phyloP scores from a whole-genome alignment of 2,113 vertebrate species.

The Melanocharis versteri region DNA sequence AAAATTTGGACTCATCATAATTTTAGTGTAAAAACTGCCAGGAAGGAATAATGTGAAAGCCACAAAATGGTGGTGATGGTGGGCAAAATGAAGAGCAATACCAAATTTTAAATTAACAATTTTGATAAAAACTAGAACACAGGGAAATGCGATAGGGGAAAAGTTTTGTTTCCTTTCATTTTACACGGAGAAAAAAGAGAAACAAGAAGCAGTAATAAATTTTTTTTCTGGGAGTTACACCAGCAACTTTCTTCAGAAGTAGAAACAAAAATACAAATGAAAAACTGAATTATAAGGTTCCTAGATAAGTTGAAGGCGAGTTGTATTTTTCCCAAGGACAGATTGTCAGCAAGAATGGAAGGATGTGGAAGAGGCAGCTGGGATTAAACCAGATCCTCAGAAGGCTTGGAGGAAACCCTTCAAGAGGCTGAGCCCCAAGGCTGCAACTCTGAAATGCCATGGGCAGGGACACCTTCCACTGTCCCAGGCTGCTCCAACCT shows the following conservation, averaged over 20 bases:
- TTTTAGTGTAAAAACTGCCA: neutral
- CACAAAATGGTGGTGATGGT: neutral
- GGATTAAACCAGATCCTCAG: neutral
- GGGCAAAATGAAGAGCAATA: neutral
- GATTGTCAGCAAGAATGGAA: neutral
- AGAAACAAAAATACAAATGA: neutral
- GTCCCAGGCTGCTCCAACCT: neutral
- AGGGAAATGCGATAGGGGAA: neutral
- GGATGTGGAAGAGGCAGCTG: neutral
- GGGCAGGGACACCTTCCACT: neutral
- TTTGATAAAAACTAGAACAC: neutral
- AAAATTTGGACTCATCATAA: neutral
- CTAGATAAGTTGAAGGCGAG: neutral
- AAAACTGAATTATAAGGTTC: neutral
- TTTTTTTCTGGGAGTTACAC: neutral
- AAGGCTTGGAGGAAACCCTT: neutral
- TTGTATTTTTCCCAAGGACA: neutral
- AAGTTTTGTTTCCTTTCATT: neutral
- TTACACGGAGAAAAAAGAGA: rapidly evolving
- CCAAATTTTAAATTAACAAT: neutral
- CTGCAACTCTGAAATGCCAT: neutral
- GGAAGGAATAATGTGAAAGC: neutral
- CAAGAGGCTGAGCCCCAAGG: neutral
- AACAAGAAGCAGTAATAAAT: neutral
- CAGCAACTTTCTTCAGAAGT: neutral